Percentiles rank a stretch among this genome's conserved stretches.
Conservation (phyloP, 2,113 vertebrate genomes). For the Ahaetulla prasina region DNA sequence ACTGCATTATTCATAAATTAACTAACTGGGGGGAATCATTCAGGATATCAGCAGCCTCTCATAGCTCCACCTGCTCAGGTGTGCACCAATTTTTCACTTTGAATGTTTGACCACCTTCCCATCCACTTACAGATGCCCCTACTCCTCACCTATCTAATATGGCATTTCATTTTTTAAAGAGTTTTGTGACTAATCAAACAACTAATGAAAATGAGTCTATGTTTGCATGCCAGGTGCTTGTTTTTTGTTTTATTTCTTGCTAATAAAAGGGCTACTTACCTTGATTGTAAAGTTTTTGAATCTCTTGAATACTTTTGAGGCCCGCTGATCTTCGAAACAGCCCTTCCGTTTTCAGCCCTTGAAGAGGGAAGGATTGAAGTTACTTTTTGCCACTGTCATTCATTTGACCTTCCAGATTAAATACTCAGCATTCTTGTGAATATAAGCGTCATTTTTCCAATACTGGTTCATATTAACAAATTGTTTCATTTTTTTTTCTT, state of each 20-base stretch:
- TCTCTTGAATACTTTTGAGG: conserved; percentile 7
- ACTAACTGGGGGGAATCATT: neutral
- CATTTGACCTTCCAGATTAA: neutral
- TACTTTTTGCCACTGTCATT: neutral
- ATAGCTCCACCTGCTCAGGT: neutral
- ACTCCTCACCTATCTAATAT: neutral
- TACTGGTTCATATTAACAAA: neutral
- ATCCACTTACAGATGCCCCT: neutral
- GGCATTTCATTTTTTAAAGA: neutral
- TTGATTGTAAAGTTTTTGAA: conserved; percentile 15
- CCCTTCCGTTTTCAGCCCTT: conserved; percentile 1
- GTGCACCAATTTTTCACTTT: neutral
- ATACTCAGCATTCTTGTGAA: neutral
- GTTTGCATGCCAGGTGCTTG: neutral
- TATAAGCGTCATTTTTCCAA: neutral
- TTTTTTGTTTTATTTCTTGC: neutral
- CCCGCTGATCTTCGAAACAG: neutral
- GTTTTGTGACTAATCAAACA: neutral
- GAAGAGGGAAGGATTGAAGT: neutral
- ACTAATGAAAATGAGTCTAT: neutral
- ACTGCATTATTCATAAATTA: neutral
- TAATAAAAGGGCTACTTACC: neutral
- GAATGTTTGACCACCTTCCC: neutral
- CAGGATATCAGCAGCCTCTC: neutral
- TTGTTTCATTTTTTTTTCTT: neutral